A percentile compares a stretch with the other conserved stretches of the same genome.
phyloP scores from a whole-genome alignment of 2,888 invertebrate genomes.

The Zaprionus obscuricornis region DNA sequence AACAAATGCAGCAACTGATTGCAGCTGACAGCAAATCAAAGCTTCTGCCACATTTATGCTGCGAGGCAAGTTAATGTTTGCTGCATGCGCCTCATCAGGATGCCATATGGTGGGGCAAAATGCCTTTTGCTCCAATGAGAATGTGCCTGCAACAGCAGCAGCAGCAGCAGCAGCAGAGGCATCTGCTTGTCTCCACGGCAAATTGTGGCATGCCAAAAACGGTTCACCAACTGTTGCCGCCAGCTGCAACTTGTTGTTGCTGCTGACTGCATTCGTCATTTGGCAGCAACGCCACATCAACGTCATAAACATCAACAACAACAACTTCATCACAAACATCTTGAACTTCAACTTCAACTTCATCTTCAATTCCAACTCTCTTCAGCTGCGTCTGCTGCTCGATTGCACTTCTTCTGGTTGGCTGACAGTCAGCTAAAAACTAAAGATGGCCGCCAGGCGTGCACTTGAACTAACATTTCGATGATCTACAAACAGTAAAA shows the following conservation, averaged over 20 bases:
- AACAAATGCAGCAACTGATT: slow-evolving; percentile 26
- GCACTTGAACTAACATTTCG: slow-evolving; percentile 67
- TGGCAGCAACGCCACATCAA: slow-evolving; percentile 58
- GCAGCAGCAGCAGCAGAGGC: slow-evolving; percentile 8
- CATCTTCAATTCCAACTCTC: slow-evolving; percentile 33
- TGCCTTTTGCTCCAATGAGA: slow-evolving; percentile 66
- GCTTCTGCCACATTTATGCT: slow-evolving; percentile 42
- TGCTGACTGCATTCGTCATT: slow-evolving; percentile 48
- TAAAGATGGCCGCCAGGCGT: slow-evolving; percentile 72
- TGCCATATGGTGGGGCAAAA: slow-evolving; percentile 45
- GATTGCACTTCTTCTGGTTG: slow-evolving; percentile 66
- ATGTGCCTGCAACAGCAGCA: slow-evolving; percentile 32
- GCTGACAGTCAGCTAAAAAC: slow-evolving; percentile 52
- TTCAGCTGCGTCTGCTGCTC: slow-evolving; percentile 32
- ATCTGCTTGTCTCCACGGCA: slow-evolving; percentile 39
- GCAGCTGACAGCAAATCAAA: slow-evolving; percentile 61
- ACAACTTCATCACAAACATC: slow-evolving; percentile 15
- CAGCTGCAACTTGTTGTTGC: slow-evolving; percentile 64
- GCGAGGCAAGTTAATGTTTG: slow-evolving; percentile 32
- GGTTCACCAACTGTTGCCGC: slow-evolving; percentile 65
- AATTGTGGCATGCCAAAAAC: slow-evolving; percentile 35
- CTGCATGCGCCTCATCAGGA: slow-evolving; percentile 22
- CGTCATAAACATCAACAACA: slow-evolving; percentile 57
- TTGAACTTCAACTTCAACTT: slow-evolving; percentile 36
- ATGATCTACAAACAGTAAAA: too few relatives aligned